phyloP scores from a whole-genome alignment of 2,113 vertebrate species.

The Apaloderma vittatum region DNA sequence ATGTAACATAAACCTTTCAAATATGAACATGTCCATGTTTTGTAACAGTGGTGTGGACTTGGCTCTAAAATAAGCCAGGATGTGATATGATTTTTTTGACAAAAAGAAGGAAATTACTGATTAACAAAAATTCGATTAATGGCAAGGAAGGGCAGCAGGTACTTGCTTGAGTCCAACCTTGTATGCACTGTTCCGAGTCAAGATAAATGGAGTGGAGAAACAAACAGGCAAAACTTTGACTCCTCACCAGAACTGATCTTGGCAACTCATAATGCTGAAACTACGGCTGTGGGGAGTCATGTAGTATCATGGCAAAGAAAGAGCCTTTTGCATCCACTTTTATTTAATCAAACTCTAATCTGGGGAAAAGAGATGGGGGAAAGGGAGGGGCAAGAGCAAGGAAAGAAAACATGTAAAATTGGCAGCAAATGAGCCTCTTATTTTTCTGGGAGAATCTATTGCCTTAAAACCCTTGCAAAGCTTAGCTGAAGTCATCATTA shows the following conservation, averaged over 20 bases:
- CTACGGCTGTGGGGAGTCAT: background rate
- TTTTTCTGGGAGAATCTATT: slow-evolving; percentile 26
- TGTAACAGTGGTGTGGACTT: background rate
- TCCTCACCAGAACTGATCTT: background rate
- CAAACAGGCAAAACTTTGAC: background rate
- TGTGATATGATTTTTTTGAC: background rate
- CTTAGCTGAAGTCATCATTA: slow-evolving; percentile 52
- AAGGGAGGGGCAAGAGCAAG: background rate
- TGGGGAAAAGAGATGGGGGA: rapidly evolving
- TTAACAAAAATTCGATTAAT: background rate
- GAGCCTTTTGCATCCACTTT: background rate
- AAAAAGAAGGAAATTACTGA: background rate
- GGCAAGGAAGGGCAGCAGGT: background rate
- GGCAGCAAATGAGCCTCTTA: background rate
- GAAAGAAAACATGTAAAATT: background rate
- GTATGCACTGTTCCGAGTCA: background rate
- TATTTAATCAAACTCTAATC: background rate
- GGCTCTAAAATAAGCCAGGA: background rate
- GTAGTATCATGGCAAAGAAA: background rate
- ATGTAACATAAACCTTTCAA: background rate
- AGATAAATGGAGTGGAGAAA: background rate
- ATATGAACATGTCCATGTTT: background rate
- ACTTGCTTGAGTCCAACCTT: background rate
- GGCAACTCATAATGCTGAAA: background rate
- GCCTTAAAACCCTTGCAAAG: slow-evolving; percentile 4